These are phyloP conservation scores for Cranoglanis bouderius DNA, from an alignment of 2,113 vertebrate genomes.

Conservation along the genomic window DNA sequence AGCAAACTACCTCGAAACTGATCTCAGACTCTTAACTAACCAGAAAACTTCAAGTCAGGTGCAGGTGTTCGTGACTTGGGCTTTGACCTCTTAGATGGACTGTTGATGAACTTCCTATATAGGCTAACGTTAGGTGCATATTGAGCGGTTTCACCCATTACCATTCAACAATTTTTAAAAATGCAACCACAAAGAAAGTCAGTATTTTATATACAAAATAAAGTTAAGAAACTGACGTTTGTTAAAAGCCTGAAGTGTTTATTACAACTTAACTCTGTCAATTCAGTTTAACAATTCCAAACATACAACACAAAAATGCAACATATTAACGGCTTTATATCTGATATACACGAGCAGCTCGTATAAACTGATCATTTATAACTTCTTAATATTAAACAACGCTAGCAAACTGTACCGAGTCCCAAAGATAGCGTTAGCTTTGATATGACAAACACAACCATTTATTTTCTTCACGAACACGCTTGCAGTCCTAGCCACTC, in stretches of 20 bases:
- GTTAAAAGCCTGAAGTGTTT: neutral
- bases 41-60: neutral
- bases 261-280: neutral
- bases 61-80: neutral
- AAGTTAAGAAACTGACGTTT: neutral
- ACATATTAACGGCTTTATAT: neutral
- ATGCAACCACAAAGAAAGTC: accelerated
- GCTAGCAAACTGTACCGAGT: neutral
- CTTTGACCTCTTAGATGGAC: neutral
- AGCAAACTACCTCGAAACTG: neutral
- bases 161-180: neutral
- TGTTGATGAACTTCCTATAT: neutral
- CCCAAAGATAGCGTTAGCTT: neutral
- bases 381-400: neutral
- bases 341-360: neutral
- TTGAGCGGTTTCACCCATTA: neutral
- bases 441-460: neutral
- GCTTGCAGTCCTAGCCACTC: too few species aligned
- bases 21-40: neutral
- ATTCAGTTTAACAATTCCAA: neutral
- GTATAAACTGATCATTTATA: neutral
- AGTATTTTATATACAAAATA: neutral
- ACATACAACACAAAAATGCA: neutral
- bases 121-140: neutral
- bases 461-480: neutral